Percentiles rank a stretch among this genome's conserved stretches.
phyloP scores from a whole-genome alignment of 2,888 invertebrate genomes.

The Galerucella pusilla region DNA sequence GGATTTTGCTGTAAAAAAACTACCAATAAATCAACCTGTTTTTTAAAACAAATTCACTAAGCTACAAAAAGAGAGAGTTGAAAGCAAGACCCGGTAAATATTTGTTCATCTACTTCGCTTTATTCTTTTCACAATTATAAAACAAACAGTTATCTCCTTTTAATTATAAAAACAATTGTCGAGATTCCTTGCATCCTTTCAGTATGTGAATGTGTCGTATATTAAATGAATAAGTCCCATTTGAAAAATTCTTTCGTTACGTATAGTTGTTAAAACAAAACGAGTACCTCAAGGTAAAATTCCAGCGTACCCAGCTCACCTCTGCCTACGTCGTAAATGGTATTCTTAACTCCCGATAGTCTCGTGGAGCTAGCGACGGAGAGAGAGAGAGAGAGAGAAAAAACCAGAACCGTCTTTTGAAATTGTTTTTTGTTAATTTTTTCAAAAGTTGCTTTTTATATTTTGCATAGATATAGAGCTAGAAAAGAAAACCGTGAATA shows the following conservation, averaged over 20 bases:
- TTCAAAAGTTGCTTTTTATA: not conserved
- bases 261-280: slow-evolving; percentile 21
- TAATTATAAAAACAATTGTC: not conserved
- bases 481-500: not conserved
- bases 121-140: not conserved
- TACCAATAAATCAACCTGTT: not conserved
- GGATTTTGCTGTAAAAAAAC: no score
- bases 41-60: not conserved
- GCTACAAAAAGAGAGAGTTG: not conserved
- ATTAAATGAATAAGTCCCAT: slow-evolving; percentile 1
- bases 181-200: not conserved
- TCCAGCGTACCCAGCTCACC: slow-evolving; percentile 35
- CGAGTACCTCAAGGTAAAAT: slow-evolving; percentile 35
- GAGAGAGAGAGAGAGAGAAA: slow-evolving; percentile 15
- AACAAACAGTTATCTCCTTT: not conserved
- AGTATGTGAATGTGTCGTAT: not conserved
- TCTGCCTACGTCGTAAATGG: slow-evolving; percentile 35
- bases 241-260: slow-evolving; percentile 6
- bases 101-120: not conserved
- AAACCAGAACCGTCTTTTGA: slow-evolving; percentile 1
- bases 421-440: not conserved
- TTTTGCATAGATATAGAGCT: no score
- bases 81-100: not conserved
- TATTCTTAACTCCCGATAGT: slow-evolving; percentile 23
- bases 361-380: slow-evolving; percentile 10